Conservation (phyloP, 2,113 vertebrate species). For the Pavo muticus region DNA sequence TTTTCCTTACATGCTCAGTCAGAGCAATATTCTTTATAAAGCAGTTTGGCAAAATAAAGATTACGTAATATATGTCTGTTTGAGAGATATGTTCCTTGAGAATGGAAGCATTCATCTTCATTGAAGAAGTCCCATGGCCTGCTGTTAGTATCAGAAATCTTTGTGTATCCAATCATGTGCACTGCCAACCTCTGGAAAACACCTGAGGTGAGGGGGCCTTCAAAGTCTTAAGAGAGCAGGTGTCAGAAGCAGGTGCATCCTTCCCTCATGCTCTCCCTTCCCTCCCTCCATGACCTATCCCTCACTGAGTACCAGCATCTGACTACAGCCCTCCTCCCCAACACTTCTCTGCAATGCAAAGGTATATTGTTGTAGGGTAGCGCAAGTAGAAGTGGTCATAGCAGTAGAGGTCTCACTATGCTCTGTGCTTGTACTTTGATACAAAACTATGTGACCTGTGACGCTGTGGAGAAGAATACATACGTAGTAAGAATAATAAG, state of each 20-base stretch:
- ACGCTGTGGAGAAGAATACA: background rate
- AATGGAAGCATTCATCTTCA: background rate
- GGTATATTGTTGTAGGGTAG: background rate
- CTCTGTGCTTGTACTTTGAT: accelerated
- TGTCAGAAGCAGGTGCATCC: background rate
- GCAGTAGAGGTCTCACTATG: background rate
- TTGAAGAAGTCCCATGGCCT: background rate
- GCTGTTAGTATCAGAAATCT: background rate
- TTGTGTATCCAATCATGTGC: accelerated
- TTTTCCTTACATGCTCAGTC: background rate
- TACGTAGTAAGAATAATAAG: background rate
- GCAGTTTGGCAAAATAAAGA: background rate
- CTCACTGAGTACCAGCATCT: background rate
- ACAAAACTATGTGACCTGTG: background rate
- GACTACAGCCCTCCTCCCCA: background rate
- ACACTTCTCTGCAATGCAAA: background rate
- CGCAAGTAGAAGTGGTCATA: background rate
- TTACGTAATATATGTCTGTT: background rate
- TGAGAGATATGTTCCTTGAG: background rate
- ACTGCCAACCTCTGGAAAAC: background rate
- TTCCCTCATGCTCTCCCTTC: background rate
- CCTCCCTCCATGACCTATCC: accelerated
- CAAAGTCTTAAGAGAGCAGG: background rate
- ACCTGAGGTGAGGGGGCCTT: accelerated
- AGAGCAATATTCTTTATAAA: background rate